Conservation (phyloP, 2,797 vertebrate species). For the Ptychadena robeensis region DNA sequence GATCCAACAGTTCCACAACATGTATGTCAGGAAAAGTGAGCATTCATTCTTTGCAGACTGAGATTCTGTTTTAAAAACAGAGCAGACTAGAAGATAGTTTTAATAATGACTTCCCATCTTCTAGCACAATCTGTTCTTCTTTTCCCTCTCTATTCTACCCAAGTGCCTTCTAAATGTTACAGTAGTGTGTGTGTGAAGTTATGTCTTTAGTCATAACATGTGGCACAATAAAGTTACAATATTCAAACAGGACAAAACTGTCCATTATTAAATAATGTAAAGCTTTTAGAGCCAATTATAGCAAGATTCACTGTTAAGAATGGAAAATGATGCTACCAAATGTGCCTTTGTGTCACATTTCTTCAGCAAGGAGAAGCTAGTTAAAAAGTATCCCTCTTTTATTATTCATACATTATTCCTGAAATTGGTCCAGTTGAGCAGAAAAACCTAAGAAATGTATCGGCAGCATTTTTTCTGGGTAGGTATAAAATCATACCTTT, state of each 20-base stretch:
- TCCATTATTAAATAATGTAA: not conserved
- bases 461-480: not conserved
- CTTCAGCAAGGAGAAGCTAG: not conserved
- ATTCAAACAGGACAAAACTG: not conserved
- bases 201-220: not conserved
- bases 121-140: not conserved
- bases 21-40: too few relatives aligned
- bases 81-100: not conserved
- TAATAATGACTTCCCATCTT: not conserved
- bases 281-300: slow-evolving; percentile 7
- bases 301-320: not conserved
- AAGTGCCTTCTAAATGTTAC: slow-evolving; percentile 9
- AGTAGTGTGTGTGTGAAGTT: not conserved
- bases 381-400: slow-evolving; percentile 2
- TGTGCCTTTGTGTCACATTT: slow-evolving; percentile 6
- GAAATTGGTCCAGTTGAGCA: not conserved
- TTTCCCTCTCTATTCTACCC: not conserved
- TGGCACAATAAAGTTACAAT: not conserved
- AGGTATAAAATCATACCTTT: not conserved
- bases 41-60: too few relatives aligned
- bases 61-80: too few relatives aligned
- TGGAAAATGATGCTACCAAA: not conserved
- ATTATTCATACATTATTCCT: slow-evolving; percentile 14
- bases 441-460: not conserved
- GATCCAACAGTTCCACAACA: too few relatives aligned